Evolutionary conservation across 1,140 invertebrate genomes (phyloP), one percentile per base, ranked within the genome.

Genomic region (Choristoneura fumiferana): DNA sequence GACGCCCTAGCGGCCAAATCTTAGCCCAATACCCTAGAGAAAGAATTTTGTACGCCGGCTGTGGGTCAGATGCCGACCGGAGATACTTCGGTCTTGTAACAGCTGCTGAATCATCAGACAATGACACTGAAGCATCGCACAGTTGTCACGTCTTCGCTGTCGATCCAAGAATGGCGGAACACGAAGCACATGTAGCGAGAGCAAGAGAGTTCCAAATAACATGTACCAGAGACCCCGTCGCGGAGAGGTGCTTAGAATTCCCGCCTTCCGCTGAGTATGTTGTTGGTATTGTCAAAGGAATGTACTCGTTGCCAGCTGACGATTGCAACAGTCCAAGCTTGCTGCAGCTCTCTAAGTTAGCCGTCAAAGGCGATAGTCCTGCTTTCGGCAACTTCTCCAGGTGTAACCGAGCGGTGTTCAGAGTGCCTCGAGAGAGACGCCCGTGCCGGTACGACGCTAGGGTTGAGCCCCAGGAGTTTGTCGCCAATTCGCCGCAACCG

Each of bases 131-230:
- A 60, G 73, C 95, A 0, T 96, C 96, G 9, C 96, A 96, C 76
- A 98, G 97, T 36, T 98, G 97, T 78, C 97, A 99, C 84, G 96
- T 98, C 0, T 99, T 99, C 82, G 96, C 96, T 62, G 95, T 98
- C 10, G 96, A 98, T 76, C 93, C 95, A 0, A 94, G 96, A 75
- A 87, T 97, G 37, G 92, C 93, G 0, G 95, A 98, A 80, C 95
- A 98, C 80, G 91, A 91, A 35, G 92, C 94, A 33, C 97, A 98
- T 89, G 83, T 91, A 17, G 86, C 90, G n/a, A 92, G 94, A 80
- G 96, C 96, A 1, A 92, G 93, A 62, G 92, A 92, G 58, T 97
- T 97, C 87, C 93, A 93, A 69, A 92, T 97, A 40, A 89, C 91
- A n/a, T 97, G 96, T 76, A 95, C 94, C 0, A 87, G 92, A 54